Evolutionary conservation across 2,113 vertebrate genomes (phyloP).

Genomic region (Megalops atlanticus): DNA sequence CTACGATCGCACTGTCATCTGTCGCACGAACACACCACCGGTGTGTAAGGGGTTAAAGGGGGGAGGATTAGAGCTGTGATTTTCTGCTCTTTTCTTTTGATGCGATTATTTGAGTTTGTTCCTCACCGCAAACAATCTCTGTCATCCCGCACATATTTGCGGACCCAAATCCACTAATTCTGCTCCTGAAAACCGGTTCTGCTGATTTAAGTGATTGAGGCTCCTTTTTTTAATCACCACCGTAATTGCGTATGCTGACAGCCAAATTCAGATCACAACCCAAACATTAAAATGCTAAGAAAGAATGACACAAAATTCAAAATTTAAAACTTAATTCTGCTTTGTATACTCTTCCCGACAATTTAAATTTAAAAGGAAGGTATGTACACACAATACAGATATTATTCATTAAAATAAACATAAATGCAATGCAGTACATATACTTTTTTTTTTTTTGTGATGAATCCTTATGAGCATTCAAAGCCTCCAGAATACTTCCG

Average conservation of each 20-base stretch:
- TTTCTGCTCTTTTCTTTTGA: slow-evolving; percentile 34
- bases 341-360: too few species aligned
- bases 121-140: slow-evolving; percentile 32
- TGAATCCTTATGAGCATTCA: too few species aligned
- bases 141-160: slow-evolving; percentile 38
- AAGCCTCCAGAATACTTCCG: too few species aligned
- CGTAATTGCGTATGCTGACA: slow-evolving; percentile 20
- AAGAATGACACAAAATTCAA: too few species aligned
- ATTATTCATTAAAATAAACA: too few species aligned
- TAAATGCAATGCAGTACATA: too few species aligned
- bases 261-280: slow-evolving; percentile 27
- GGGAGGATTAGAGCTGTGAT: slow-evolving; percentile 8
- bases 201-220: slow-evolving; percentile 42
- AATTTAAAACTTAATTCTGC: too few species aligned
- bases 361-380: too few species aligned
- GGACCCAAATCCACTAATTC: slow-evolving; percentile 38
- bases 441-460: too few species aligned
- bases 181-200: slow-evolving; percentile 24
- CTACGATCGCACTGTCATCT: neutral
- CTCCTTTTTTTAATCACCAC: slow-evolving; percentile 23
- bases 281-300: slow-evolving; percentile 13
- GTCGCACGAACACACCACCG: too few species aligned
- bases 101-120: slow-evolving; percentile 30
- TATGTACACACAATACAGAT: too few species aligned
- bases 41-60: neutral